Percentiles rank a stretch among this genome's conserved stretches.
These are phyloP conservation scores for Hypotaenidia philippensis DNA, from an alignment of 2,797 vertebrate genomes.

Conservation along the genomic window DNA sequence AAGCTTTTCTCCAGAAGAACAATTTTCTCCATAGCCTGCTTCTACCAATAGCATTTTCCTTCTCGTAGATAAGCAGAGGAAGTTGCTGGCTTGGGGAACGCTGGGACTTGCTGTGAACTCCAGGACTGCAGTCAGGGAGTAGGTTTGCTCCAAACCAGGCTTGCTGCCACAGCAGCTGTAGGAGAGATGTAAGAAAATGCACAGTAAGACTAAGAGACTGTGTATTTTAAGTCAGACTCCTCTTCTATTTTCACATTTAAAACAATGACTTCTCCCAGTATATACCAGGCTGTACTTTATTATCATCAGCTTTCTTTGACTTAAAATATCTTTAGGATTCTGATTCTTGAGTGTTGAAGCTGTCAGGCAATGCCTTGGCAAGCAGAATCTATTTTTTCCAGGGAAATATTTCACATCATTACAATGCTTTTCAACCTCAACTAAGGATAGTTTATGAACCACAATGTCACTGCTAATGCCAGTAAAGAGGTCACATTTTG, in stretches of 20 bases:
- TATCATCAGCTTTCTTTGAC: not conserved
- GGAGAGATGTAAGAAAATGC: not conserved
- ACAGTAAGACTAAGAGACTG: not conserved
- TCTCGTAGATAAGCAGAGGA: not conserved
- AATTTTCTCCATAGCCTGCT: not conserved
- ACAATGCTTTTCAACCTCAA: slow-evolving; percentile 24
- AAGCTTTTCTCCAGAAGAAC: slow-evolving; percentile 52
- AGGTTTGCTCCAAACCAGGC: not conserved
- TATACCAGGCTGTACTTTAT: not conserved
- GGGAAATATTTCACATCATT: slow-evolving; percentile 18
- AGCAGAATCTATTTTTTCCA: slow-evolving; percentile 3
- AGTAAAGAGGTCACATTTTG: slow-evolving; percentile 26
- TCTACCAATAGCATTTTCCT: not conserved
- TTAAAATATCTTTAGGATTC: not conserved
- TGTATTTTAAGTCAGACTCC: not conserved
- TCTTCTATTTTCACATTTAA: not conserved
- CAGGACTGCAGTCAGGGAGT: not conserved
- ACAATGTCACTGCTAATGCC: slow-evolving; percentile 5
- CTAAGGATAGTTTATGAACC: slow-evolving; percentile 31
- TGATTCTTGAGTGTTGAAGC: not conserved
- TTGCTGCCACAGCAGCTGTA: not conserved
- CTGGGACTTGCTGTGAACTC: not conserved
- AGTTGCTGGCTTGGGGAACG: not conserved
- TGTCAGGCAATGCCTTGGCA: slow-evolving; percentile 20
- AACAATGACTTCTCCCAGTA: not conserved